A percentile compares a stretch with the other conserved stretches of the same genome.
These are phyloP conservation scores for Brachionus paranguensis DNA, from an alignment of 1,140 invertebrate species.

Conservation along the genomic window DNA sequence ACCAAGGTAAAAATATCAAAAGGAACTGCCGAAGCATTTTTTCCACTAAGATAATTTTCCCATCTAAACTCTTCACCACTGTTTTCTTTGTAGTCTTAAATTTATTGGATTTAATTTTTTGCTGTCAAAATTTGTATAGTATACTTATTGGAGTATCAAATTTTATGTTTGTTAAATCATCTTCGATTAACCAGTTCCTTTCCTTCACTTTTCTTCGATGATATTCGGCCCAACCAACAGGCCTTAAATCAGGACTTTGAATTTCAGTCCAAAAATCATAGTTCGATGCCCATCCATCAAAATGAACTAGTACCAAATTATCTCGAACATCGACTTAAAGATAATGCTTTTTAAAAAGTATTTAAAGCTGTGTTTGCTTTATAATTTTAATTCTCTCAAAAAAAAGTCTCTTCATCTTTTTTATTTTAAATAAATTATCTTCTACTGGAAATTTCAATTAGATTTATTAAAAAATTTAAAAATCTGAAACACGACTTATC, in stretches of 20 bases:
- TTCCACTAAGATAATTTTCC: not conserved
- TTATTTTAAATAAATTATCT: too few relatives aligned
- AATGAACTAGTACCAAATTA: not conserved
- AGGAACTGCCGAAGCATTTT: not conserved
- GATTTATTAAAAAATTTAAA: too few relatives aligned
- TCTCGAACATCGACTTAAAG: not conserved
- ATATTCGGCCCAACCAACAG: not conserved
- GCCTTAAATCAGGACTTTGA: not conserved
- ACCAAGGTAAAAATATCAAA: not conserved
- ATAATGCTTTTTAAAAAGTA: not conserved
- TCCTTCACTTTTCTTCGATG: not conserved
- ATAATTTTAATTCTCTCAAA: not conserved
- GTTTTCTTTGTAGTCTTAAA: not conserved
- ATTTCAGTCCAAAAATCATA: conserved; percentile 2
- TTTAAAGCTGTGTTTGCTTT: not conserved
- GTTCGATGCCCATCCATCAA: not conserved
- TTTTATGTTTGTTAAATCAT: not conserved
- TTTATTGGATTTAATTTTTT: not conserved
- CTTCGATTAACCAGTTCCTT: not conserved
- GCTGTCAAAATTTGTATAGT: not conserved
- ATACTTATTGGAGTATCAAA: not conserved
- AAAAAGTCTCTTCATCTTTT: not conserved
- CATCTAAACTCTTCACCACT: not conserved
- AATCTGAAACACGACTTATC: too few relatives aligned
- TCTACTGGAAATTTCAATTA: too few relatives aligned